Percentiles rank a stretch among this genome's conserved stretches.
Conservation (phyloP, 30 jellyfish, hydroid and myxozoan genomes). For the Sanderia malayensis region DNA sequence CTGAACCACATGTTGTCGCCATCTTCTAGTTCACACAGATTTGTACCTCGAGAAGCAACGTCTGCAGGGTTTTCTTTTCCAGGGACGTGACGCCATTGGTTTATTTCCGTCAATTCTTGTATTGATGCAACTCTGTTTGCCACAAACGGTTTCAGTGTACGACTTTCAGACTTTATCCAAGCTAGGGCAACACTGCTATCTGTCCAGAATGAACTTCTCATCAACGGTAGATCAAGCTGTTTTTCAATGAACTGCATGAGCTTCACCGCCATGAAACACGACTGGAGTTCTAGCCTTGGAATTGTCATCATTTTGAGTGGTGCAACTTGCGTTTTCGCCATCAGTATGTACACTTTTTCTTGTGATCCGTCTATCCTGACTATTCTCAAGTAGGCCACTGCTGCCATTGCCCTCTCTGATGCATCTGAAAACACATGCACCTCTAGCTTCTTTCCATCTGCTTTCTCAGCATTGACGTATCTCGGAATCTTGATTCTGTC, state of each 20-base stretch:
- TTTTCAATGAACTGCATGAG: constrained; percentile 28
- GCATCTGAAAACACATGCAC: constrained; percentile 52
- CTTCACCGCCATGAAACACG: constrained; percentile 37
- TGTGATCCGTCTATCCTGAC: constrained; percentile 24
- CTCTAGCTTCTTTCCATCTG: constrained; percentile 28
- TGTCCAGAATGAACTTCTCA: constrained; percentile 40
- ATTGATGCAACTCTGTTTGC: constrained; percentile 43
- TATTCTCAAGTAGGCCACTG: constrained; percentile 33
- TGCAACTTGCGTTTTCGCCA: constrained; percentile 49
- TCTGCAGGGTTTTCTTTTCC: constrained; percentile 54
- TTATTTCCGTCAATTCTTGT: constrained; percentile 20
- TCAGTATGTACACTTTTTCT: constrained; percentile 7
- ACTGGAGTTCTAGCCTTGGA: constrained; percentile 53
- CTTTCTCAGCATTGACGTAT: constrained; percentile 13
- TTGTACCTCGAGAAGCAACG: constrained; percentile 30
- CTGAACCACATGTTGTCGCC: constrained; percentile 26
- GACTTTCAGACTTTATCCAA: constrained; percentile 23
- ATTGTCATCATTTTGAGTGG: constrained; percentile 32
- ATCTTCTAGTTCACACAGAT: constrained; percentile 23
- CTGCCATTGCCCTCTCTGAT: constrained; percentile 54
- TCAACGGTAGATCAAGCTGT: constrained; percentile 5
- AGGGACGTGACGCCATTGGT: constrained; percentile 50
- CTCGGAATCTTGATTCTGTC: constrained; percentile 27
- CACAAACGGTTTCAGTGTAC: constrained; percentile 42
- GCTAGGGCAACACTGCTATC: constrained; percentile 35